Conservation (phyloP, 2,113 vertebrate genomes). For the Sylvietta virens region DNA sequence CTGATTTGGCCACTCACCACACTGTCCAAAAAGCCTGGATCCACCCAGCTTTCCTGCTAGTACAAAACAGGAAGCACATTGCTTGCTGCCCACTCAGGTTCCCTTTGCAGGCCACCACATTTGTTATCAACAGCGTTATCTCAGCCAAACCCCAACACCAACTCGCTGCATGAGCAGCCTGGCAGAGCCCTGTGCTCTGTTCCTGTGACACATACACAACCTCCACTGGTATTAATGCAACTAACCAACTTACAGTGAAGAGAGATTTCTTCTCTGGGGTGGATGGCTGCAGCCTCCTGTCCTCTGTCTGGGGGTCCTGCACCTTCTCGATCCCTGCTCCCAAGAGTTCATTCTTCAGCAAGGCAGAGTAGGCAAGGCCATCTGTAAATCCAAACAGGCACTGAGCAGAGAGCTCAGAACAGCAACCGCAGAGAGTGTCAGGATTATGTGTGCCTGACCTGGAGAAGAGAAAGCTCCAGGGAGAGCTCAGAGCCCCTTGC, state of each 20-base stretch:
- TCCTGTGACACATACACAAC: neutral
- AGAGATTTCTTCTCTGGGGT: slow-evolving; percentile 93
- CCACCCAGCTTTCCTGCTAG: neutral
- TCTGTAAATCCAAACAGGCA: slow-evolving; percentile 61
- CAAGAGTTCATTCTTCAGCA: slow-evolving; percentile 94
- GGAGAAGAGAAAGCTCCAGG: neutral
- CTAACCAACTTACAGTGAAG: slow-evolving; percentile 80
- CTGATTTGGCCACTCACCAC: neutral
- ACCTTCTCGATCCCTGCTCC: slow-evolving; percentile 97
- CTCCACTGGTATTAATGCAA: neutral
- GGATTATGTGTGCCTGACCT: neutral
- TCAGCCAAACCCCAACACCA: neutral
- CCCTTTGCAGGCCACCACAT: neutral
- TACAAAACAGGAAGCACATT: neutral
- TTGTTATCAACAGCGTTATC: neutral
- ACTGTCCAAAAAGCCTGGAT: neutral
- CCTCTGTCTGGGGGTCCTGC: slow-evolving; percentile 95
- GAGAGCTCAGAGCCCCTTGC: fast-evolving
- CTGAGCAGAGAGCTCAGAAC: neutral
- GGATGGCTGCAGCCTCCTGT: slow-evolving; percentile 89
- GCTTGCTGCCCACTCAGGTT: neutral
- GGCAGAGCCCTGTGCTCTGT: neutral
- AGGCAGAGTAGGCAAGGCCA: slow-evolving; percentile 93
- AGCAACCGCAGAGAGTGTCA: neutral
- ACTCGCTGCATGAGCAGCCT: fast-evolving